Base-by-base conservation (phyloP, 1,140 invertebrate species). In the Nomia melanderi region DNA sequence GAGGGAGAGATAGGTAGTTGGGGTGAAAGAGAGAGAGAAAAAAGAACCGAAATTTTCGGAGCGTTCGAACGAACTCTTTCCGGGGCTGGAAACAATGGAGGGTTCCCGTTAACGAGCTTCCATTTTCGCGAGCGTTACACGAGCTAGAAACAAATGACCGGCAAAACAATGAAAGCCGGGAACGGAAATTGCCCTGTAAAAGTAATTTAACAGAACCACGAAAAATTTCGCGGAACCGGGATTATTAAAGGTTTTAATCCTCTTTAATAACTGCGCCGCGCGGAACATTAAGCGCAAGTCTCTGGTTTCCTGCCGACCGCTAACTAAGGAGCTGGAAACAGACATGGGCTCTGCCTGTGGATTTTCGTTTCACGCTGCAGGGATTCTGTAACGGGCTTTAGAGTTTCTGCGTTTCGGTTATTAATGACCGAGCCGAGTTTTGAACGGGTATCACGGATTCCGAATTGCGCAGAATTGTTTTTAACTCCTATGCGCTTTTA, bases 171-270 rank as follows among this genome's bases (percentile, higher is more conserved):
- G 73, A 75, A 65, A 57, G 57, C 29, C 64, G 50, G 54, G 53
- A 41, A 69, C 17, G 53, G 63, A 27, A 60, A 27, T 66, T 44
- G 50, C 36, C 50, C 27, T 31, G 63, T 23, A 60, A 75, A 33
- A 62, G 63, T 75, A 75, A 75, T 75, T 75, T 62, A 62, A 73
- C 47, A 47, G 39, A 44, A 31, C 17, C 44, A 20, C 36, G 73
- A 69, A 67, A n/a, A 75, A 67, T 75, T 75, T 59, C 59, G 64
- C 20, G 39, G 53, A 77, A 62, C 11, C 44, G 44, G 66, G 74
- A 77, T 77, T 77, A 71, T 71, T 77, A 77, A 71, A 77, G 41
- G 44, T 56, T 33, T 25, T 71, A 71, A 77, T 77, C 74, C 66
- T 71, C 66, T 70, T 77, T 77, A 70, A 71, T 70, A 50, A 62